Evolutionary conservation across 1,140 invertebrate genomes (phyloP).

Genomic region (Coptotermes formosanus): DNA sequence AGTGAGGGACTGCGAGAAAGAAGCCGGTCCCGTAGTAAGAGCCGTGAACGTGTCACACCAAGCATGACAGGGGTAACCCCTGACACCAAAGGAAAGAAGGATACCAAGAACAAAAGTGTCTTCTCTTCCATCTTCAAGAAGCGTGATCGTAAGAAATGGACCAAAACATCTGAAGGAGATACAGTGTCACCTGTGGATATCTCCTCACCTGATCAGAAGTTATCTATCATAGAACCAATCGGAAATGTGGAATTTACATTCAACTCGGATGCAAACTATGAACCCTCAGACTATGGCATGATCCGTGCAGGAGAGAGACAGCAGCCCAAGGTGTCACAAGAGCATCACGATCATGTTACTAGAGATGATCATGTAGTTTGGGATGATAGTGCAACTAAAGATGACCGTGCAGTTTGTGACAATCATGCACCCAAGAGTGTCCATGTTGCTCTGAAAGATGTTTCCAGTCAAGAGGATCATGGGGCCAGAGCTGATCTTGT

Average conservation of each 20-base stretch:
- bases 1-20: slow-evolving; percentile 44
- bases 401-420: not conserved
- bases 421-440: not conserved
- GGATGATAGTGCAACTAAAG: not conserved
- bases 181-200: slow-evolving; percentile 19
- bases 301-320: slow-evolving; percentile 28
- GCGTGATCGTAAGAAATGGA: slow-evolving; percentile 50
- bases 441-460: not conserved
- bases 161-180: slow-evolving; percentile 34
- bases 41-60: slow-evolving; percentile 54
- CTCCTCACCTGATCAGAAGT: slow-evolving; percentile 33
- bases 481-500: not conserved
- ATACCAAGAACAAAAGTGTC: slow-evolving; percentile 50
- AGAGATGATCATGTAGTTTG: not conserved
- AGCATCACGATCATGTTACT: not conserved
- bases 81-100: slow-evolving; percentile 43
- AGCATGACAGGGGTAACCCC: slow-evolving; percentile 10
- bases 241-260: slow-evolving; percentile 49
- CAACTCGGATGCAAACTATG: slow-evolving; percentile 42
- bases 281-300: slow-evolving; percentile 38
- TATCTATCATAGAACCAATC: slow-evolving; percentile 47
- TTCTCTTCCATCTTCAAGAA: slow-evolving; percentile 55
- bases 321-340: not conserved
- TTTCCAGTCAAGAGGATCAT: not conserved
- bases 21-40: slow-evolving; percentile 61